Evolutionary conservation across 2,888 invertebrate genomes (phyloP).

Genomic region (Eugnorisma glareosa): DNA sequence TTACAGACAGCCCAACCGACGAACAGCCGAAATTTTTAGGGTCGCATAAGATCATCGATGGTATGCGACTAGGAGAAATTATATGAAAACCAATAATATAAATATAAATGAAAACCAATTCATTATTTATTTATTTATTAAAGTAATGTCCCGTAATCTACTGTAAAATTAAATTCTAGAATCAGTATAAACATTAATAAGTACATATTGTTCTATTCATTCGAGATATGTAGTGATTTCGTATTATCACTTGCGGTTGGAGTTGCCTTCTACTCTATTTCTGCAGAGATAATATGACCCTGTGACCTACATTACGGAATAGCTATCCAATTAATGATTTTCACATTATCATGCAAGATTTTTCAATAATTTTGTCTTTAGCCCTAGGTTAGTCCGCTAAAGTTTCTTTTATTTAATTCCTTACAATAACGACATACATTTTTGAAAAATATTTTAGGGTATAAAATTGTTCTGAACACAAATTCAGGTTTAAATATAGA

Average conservation of each 20-base stretch:
- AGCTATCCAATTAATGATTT: constrained; percentile 16
- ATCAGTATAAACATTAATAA: constrained; percentile 28
- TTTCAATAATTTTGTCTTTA: neutral
- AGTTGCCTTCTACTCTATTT: constrained; percentile 33
- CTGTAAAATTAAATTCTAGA: constrained; percentile 19
- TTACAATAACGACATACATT: neutral
- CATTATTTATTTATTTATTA: too few relatives aligned
- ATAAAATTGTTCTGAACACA: constrained; percentile 51
- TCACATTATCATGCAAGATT: neutral
- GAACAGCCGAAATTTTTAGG: neutral
- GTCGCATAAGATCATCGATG: constrained; percentile 1
- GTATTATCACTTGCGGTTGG: constrained; percentile 41
- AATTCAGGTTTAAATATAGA: constrained; percentile 70
- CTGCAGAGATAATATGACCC: constrained; percentile 53
- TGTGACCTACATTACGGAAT: constrained; percentile 41
- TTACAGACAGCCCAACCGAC: neutral
- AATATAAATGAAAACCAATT: too few relatives aligned
- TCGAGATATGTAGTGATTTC: constrained; percentile 31
- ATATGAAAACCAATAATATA: too few relatives aligned
- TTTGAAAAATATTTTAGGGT: constrained; percentile 22
- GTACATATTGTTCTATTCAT: constrained; percentile 45
- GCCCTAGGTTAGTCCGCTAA: neutral
- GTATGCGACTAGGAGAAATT: neutral
- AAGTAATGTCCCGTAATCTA: neutral
- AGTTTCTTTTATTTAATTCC: neutral